Base-by-base conservation (phyloP, 2,888 invertebrate species). In the Encarsia formosa region DNA sequence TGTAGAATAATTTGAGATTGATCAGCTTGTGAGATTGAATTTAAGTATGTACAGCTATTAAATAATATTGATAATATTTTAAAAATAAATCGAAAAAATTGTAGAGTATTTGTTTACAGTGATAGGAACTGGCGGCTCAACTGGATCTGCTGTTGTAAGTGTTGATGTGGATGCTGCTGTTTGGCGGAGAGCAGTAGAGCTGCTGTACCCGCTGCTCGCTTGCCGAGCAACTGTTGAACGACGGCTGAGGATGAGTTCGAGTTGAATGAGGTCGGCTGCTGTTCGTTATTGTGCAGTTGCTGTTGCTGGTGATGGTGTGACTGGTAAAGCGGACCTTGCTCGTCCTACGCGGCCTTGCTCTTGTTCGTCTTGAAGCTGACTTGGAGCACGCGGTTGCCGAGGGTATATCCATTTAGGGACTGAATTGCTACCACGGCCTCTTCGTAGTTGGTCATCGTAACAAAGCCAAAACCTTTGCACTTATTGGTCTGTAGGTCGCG, bases 381-480 rank as follows among this genome's bases (percentile, higher is more conserved):
- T 80, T 93, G 93, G 68, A 93, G 83, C 66, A 91, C 90, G 64
- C 93, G 82, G 78, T 90, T 91, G 69, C 90, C 91, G 68, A 93
- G 82, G 66, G 90, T 88, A 77, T 91, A 92, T 60, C 93, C 93
- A 77, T 94, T 92, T 66, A 94, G 82, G 67, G 88, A 88, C 77
- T 91, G 90, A 68, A 93, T 92, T 61, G 94, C 93, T 63, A 91
- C 87, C 61, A 91, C 84, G 24, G 93, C 91, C 76, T 94, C 93
- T 76, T 93, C 91, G 79, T 93, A 93, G 77, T 91, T 91, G 70
- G 91, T 91, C 93, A 94, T 93, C 60, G 92, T 92, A 63, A 94
- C 91, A 76, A 93, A 92, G 53, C 92, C 94, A 76, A 92, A 93
- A 64, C 94, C 94, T 78, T 92, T 93, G 82, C 93, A 93, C 77